These are phyloP conservation scores for Xenus cinereus DNA, from an alignment of 2,113 vertebrate species.

Conservation along the genomic window DNA sequence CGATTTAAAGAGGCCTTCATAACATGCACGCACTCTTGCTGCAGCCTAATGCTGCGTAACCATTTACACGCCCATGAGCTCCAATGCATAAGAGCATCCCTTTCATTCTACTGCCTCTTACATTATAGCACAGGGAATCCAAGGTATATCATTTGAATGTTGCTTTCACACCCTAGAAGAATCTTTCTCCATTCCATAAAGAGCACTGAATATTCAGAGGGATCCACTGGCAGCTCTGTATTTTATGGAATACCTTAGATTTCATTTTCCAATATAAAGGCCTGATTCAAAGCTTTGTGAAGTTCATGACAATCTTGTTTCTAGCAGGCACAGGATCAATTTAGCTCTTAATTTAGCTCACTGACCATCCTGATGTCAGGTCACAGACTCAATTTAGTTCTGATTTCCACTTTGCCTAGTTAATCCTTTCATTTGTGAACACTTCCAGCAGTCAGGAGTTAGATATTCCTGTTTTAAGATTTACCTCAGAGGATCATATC, in stretches of 20 bases:
- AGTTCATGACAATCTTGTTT: constrained; percentile 4
- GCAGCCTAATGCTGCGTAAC: neutral
- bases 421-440: constrained; percentile 20
- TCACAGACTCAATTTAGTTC: constrained; percentile 30
- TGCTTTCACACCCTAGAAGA: neutral
- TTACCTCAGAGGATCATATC: neutral
- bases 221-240: neutral
- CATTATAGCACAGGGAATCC: neutral
- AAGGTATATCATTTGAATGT: neutral
- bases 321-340: neutral
- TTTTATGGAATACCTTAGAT: neutral
- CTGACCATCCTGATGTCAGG: neutral
- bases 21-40: rapidly evolving
- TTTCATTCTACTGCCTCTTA: neutral
- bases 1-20: neutral
- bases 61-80: neutral
- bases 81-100: neutral
- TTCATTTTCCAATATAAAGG: neutral
- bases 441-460: neutral
- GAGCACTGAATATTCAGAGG: neutral
- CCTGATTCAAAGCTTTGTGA: constrained; percentile 1
- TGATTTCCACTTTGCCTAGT: neutral
- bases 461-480: neutral
- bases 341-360: constrained; percentile 30
- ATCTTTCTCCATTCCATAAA: neutral